These are phyloP conservation scores for Phaethornis superciliosus DNA, from an alignment of 2,113 vertebrate species.

Conservation along the genomic window DNA sequence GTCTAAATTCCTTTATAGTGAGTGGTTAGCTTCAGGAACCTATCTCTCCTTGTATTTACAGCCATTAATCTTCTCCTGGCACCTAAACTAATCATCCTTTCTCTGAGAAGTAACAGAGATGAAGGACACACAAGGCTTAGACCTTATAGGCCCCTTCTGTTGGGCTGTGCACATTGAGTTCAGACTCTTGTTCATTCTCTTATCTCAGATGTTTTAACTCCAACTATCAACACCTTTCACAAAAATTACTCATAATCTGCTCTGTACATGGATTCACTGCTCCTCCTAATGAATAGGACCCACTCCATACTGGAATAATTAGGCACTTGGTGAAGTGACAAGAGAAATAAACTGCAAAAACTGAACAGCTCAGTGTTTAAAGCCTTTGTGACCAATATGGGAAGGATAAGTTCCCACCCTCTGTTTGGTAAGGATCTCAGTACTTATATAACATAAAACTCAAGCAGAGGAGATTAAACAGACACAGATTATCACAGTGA, in stretches of 20 bases:
- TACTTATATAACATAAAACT: neutral
- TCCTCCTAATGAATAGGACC: neutral
- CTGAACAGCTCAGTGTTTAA: neutral
- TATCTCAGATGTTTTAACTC: neutral
- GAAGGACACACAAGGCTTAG: neutral
- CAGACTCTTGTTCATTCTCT: neutral
- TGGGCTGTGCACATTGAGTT: neutral
- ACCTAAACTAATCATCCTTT: neutral
- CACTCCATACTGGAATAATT: neutral
- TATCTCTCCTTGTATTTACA: neutral
- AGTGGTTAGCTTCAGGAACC: neutral
- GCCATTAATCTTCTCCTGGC: constrained; percentile 11
- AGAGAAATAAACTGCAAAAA: neutral
- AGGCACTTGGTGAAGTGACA: neutral
- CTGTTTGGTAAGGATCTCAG: neutral
- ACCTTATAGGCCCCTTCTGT: neutral
- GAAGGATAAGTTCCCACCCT: neutral
- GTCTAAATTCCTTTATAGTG: neutral
- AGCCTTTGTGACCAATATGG: neutral
- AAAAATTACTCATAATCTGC: neutral
- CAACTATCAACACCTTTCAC: neutral
- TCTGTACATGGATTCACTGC: neutral
- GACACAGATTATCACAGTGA: neutral
- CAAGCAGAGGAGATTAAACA: neutral
- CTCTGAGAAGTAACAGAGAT: neutral